Base-by-base conservation (phyloP, 92 coral and sea anemone genomes). In the Nematostella vectensis region DNA sequence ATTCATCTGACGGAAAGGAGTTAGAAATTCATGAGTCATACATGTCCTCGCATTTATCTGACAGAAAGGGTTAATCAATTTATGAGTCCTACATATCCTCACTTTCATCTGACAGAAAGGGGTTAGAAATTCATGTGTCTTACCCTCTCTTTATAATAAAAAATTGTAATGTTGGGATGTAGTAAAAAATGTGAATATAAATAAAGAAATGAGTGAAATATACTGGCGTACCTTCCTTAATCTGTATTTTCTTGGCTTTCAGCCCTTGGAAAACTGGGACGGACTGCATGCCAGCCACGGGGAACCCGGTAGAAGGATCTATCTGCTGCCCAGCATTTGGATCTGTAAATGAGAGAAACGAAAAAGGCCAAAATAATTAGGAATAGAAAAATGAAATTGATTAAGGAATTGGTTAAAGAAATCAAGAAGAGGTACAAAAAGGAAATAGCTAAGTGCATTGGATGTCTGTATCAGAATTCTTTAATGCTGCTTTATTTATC, bases 41-140 rank as follows among this genome's bases (percentile, higher is more conserved):
- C 78, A 74, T 76, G 65, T 91, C 98, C 2, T 73, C 96, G 65
- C 98, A 91, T 27, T 68, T 74, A 43, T 80, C 98, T 91, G 48
- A 10, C 25, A 19, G 12, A 17, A 26, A 29, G 58, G n/a, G n/a
- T n/a, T n/a, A n/a, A n/a, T n/a, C 50, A 45, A 31, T 24, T 3
- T 96, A 91, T 9, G 88, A 65, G 44, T 67, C 91, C 50, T 72
- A 91, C 78, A 74, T 76, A 66, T 91, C 98, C 2, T 73, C 96
- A 69, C 98, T 86, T 27, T 68, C 77, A 43, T 80, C 98, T 91
- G 48, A 10, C 25, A 19, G 12, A 17, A 26, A 29, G 58, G n/a
- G n/a, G n/a, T n/a, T n/a, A n/a, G n/a, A 56, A 45, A 31, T 24
- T 3, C 98, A 91, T 9, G 88, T 60, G 44, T 67, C 91, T 49